phyloP scores from a whole-genome alignment of 2,888 invertebrate genomes.

The Drosophila hamatofila region DNA sequence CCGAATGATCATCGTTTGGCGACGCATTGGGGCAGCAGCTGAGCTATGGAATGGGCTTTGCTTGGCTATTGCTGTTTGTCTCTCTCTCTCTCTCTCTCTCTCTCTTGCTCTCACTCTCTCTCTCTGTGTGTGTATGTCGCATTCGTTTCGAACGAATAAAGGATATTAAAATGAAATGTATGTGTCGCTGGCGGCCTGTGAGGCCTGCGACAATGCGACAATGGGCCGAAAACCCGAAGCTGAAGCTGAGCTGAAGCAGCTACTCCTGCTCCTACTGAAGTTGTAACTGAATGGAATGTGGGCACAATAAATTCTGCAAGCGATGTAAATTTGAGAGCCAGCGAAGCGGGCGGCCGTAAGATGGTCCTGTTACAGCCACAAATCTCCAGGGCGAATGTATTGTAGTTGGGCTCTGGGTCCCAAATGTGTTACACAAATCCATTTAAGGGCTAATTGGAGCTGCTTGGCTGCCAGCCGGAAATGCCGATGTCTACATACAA shows the following conservation, averaged over 20 bases:
- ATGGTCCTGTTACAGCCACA: slow-evolving; percentile 41
- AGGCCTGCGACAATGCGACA: slow-evolving; percentile 43
- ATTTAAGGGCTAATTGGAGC: slow-evolving; percentile 78
- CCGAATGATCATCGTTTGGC: slow-evolving; percentile 33
- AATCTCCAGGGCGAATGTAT: slow-evolving; percentile 59
- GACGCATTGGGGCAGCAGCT: slow-evolving; percentile 16
- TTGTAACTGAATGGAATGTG: slow-evolving; percentile 6
- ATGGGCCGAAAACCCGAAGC: slow-evolving; percentile 19
- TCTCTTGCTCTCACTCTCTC: neutral
- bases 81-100: neutral
- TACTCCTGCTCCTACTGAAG: neutral
- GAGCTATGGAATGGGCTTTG: slow-evolving; percentile 4
- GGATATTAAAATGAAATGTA: slow-evolving; percentile 77
- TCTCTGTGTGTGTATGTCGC: slow-evolving; percentile 11
- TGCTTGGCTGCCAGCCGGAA: slow-evolving; percentile 48
- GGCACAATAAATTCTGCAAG: slow-evolving; percentile 43
- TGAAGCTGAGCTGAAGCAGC: neutral
- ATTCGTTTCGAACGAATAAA: slow-evolving; percentile 39
- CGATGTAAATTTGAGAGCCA: slow-evolving; percentile 53
- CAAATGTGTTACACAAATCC: slow-evolving; percentile 76
- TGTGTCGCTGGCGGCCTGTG: slow-evolving; percentile 58
- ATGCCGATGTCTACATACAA: slow-evolving; percentile 45
- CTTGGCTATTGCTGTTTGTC: slow-evolving; percentile 4
- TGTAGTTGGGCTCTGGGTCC: slow-evolving; percentile 31
- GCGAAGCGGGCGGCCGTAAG: slow-evolving; percentile 2